These are phyloP conservation scores for Paramisgurnus dabryanus DNA, from an alignment of 2,113 vertebrate genomes.

Conservation along the genomic window DNA sequence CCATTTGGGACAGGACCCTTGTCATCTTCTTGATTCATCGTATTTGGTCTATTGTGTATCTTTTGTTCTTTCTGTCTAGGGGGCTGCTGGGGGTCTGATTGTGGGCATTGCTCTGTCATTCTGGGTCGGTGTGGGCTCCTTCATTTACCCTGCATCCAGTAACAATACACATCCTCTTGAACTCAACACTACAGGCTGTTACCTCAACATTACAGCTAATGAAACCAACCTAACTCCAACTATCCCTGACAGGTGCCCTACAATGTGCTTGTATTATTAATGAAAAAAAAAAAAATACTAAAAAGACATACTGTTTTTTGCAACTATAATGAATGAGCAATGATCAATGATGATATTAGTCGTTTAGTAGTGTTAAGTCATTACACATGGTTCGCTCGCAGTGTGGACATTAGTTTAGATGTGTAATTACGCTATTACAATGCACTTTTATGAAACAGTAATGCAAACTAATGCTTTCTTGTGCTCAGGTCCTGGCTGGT, in stretches of 20 bases:
- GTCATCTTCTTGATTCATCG: no score
- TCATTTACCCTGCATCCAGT: conserved; percentile 74
- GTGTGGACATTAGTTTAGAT: no score
- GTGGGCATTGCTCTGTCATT: conserved; percentile 75
- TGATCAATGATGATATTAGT: no score
- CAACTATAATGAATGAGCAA: no score
- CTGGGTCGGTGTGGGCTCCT: conserved; percentile 76
- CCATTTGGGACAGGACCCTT: no score
- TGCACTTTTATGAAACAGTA: neutral
- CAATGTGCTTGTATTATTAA: neutral
- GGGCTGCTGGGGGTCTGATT: conserved; percentile 76
- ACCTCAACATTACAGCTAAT: conserved; percentile 41
- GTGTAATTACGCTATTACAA: neutral
- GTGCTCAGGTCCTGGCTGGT: conserved; percentile 74
- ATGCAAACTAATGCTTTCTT: conserved; percentile 11
- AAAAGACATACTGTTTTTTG: no score
- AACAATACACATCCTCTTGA: conserved; percentile 71
- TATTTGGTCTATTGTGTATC: neutral
- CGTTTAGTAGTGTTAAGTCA: no score
- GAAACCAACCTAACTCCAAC: conserved; percentile 23
- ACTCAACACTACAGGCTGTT: conserved; percentile 73
- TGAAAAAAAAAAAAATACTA: no score
- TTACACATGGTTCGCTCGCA: no score
- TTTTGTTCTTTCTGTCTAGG: conserved; percentile 65
- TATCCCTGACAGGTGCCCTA: conserved; percentile 62